A percentile compares a stretch with the other conserved stretches of the same genome.
phyloP scores from a whole-genome alignment of 2,888 invertebrate genomes.

The Parthenolecanium corni region DNA sequence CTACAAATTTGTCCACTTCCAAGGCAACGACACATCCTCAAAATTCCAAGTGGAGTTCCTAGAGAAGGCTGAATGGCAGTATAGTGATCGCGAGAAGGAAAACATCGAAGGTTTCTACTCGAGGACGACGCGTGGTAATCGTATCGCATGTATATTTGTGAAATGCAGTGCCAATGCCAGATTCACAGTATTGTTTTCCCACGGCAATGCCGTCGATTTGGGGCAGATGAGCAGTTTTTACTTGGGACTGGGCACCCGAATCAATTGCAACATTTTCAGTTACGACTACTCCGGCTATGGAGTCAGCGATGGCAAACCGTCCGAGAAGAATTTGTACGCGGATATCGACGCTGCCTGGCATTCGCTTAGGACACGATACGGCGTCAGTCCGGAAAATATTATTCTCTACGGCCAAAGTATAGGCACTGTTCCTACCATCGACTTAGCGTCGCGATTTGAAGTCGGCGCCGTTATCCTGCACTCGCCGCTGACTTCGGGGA shows the following conservation, averaged over 20 bases:
- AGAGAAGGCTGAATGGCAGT: constrained; percentile 94
- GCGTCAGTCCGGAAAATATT: constrained; percentile 50
- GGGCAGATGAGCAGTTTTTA: constrained; percentile 37
- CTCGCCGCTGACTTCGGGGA: constrained; percentile 54
- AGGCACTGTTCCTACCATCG: constrained; percentile 55
- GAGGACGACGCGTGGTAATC: constrained; percentile 83
- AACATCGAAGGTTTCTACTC: constrained; percentile 90
- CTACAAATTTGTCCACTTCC: constrained; percentile 59
- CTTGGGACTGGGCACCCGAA: constrained; percentile 47
- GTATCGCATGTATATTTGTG: constrained; percentile 93
- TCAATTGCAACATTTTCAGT: constrained; percentile 53
- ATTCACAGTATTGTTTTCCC: constrained; percentile 52
- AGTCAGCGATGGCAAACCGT: constrained; percentile 48
- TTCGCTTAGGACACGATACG: constrained; percentile 45
- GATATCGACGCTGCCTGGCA: constrained; percentile 54
- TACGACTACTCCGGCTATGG: constrained; percentile 47
- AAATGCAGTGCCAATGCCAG: constrained; percentile 75
- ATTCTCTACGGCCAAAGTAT: constrained; percentile 58
- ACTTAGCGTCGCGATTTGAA: constrained; percentile 47
- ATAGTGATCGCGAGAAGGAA: constrained; percentile 85
- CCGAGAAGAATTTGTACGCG: constrained; percentile 54
- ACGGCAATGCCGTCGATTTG: constrained; percentile 54
- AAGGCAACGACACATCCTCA: constrained; percentile 74
- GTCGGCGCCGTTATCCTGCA: constrained; percentile 53
- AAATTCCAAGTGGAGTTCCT: constrained; percentile 70